Evolutionary conservation across 2,888 invertebrate genomes (phyloP), one percentile per base, ranked within the genome.

Genomic region (Lasioglossum lativentre): DNA sequence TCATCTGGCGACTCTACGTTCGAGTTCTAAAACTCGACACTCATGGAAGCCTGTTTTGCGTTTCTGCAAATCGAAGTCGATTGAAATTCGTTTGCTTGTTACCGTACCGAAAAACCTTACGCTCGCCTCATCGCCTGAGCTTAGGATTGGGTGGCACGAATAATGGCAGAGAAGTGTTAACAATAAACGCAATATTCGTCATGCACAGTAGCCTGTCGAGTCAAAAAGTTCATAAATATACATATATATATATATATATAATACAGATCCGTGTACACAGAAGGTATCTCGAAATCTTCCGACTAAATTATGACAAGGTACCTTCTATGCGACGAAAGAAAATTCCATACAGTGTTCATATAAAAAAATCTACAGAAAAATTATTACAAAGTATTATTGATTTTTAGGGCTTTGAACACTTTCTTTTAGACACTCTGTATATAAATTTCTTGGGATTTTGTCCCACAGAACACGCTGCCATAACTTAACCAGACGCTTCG

Each of bases 141-240:
- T 52, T 68, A 80, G 80, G 42, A 72, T 63, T 3, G 63, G 47
- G 34, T 59, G 66, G 42, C 80, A 70, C 59, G 45, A 14, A 80
- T n/a, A 75, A 71, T 75, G 80, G 71, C 71, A 80, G 52, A 80
- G 63, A 75, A 70, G 59, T 63, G 27, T 34, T 66, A 63, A 83
- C 63, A 80, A 75, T 75, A 71, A 80, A 83, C 63, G 66, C 38
- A 78, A 56, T 82, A 79, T 56, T 70, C 74, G 34, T 59, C 82
- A 47, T 80, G 80, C 80, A 66, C 27, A 71, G n/a, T 34, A 27
- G 66, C 38, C 38, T 68, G 66, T 74, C 27, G 66, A 66, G 47
- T 73, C 23, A 63, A 74, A 34, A 45, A 47, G 38, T 34, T 68
- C 23, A 19, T 70, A 52, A 68, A 34, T 66, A 66, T 34, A 34